Evolutionary conservation across 2,113 vertebrate species (phyloP), one percentile per base, ranked within the genome.

Genomic region (Crypturellus undulatus): DNA sequence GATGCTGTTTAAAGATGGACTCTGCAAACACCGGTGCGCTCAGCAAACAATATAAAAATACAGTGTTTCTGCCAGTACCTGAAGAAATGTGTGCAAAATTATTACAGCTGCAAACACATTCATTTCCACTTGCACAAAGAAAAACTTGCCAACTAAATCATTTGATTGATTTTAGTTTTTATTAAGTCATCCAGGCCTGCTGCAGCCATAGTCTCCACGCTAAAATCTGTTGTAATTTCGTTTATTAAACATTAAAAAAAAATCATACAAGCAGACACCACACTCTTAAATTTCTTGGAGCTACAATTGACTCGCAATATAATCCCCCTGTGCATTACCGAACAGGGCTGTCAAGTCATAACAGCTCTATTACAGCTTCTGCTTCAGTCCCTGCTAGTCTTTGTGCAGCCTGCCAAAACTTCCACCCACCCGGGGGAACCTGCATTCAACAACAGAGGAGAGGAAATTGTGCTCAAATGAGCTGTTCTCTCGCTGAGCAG

Each of bases 341-440:
- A 96, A 38, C 93, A 68, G 72, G 72, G 87, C 92, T 96, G 96
- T 96, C 92, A 95, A 89, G 78, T 56, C 51, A 12, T 80, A 95
- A 96, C 88, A 92, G 93, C 87, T 97, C 95, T 60, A 93, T 97
- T 92, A 70, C 62, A 52, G 70, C 96, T 97, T 72, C 96, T 97
- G 93, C 94, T 87, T 90, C 81, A 34, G 76, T 25, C 89, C 54
- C 49, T 87, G 63, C 9, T 71, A 62, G 40, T 47, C 91, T 96
- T 87, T 93, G 70, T 79, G 12, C 62, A 82, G 92, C 0, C 67
- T 96, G 95, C 79, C 92, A 88, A 82, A 92, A 93, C 70, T 68
- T 71, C 52, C 92, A 69, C 56, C 49, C 45, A 78, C 64, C 92
- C 95, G 83, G 67, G 42, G 92, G 30, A 94, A 95, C 56, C 45